phyloP scores from a whole-genome alignment of 64 coral and sea anemone species.

The Porites australiensis region DNA sequence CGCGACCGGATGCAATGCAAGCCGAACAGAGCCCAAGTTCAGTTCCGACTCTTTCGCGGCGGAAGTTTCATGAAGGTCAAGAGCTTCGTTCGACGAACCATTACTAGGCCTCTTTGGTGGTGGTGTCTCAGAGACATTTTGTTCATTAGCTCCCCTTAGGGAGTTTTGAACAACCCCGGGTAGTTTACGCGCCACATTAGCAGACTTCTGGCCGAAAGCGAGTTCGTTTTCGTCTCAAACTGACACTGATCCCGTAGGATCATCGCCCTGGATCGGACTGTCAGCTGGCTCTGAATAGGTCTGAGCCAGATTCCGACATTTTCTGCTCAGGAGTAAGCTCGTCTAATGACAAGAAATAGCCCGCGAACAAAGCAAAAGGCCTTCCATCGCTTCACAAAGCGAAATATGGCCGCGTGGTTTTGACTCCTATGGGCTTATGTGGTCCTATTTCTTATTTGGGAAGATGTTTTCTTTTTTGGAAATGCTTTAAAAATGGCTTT shows the following conservation, averaged over 20 bases:
- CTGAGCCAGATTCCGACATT: background rate
- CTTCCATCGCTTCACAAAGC: background rate
- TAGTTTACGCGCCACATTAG: background rate
- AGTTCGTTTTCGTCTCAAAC: background rate
- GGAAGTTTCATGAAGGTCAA: background rate
- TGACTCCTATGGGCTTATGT: background rate
- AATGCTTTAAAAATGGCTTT: background rate
- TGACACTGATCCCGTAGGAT: background rate
- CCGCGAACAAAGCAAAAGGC: background rate
- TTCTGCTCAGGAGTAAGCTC: background rate
- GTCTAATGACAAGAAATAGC: background rate
- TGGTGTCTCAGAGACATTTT: background rate
- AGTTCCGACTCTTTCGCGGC: conserved; percentile 10
- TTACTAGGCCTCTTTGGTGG: background rate
- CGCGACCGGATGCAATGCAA: background rate
- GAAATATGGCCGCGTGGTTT: background rate
- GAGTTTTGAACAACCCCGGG: background rate
- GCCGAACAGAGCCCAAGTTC: conserved; percentile 5
- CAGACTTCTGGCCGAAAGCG: background rate
- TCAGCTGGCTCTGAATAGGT: background rate
- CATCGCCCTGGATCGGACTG: background rate
- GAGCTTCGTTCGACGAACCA: background rate
- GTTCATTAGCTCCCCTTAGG: background rate
- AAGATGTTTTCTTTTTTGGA: background rate
- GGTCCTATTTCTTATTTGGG: background rate